Base-by-base conservation (phyloP, 2,888 invertebrate genomes). In the Scaptodrosophila latifasciaeformis region DNA sequence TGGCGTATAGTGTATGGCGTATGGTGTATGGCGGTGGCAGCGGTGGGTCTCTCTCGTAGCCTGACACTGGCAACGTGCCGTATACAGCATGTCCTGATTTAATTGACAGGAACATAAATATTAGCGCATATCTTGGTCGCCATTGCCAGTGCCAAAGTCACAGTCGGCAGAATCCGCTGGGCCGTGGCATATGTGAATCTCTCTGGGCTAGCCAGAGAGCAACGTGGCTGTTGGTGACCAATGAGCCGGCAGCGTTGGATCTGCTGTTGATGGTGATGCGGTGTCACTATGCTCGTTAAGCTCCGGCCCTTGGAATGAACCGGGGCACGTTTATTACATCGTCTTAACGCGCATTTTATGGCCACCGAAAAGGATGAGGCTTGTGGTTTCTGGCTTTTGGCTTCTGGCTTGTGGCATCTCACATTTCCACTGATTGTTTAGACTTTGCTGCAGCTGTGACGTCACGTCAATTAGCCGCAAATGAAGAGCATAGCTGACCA, bases 101-200 rank as follows among this genome's bases (percentile, higher is more conserved):
- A 84, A 85, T 84, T 84, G 84, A 85, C 84, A 84, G 83, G 74
- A 83, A 83, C 84, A 83, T 83, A 83, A 83, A 83, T 83, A 83
- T 83, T 81, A 84, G 84, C 79, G 69, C 65, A 76, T 76, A 81
- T 76, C 81, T 81, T 79, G 55, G 61, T 59, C 65, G 62, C 52
- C 63, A 53, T 67, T 48, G 48, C 49, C 49, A n/a, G n/a, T n/a
- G n/a, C n/a, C n/a, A n/a, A n/a, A n/a, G n/a, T n/a, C n/a, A n/a
- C n/a, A n/a, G n/a, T n/a, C n/a, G n/a, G n/a, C n/a, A n/a, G 37
- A 46, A 40, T 27, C 44, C 13, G 15, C 45, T 58, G n/a, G 3
- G 12, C 27, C 21, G 15, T 7, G 30, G 13, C 18, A 7, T 30
- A 10, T 27, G 21, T 17, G 12, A 12, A 13, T 21, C 34, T 46